Evolutionary conservation across 1,140 invertebrate genomes (phyloP), one percentile per base, ranked within the genome.

Genomic region (Himalopsyche phryganea): DNA sequence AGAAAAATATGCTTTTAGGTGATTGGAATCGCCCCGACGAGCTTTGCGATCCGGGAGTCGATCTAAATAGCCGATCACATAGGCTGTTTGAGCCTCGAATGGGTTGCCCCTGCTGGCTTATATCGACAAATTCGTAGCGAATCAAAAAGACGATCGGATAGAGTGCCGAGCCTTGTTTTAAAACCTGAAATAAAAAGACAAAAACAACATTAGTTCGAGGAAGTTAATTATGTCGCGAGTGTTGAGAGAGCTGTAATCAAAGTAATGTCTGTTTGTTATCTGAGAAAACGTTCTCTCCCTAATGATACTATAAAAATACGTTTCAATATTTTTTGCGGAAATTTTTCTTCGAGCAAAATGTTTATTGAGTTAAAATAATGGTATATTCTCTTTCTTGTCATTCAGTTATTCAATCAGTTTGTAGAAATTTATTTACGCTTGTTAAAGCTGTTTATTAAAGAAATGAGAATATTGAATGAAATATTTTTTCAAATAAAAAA

Each of bases 1-100:
- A 92, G 63, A 90, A 84, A 74, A 92, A 92, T 13, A 91, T 89
- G 65, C 86, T 89, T 60, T 82, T 81, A 0, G 89, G 88, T 1
- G 89, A 90, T 65, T 83, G 82, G 67, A 91, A 89, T 67, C 77
- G 80, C 3, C 87, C 87, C 2, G 78, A 76, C 2, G 78, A 76
- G 17, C 73, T 73, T 28, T 74, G 72, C 28, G 72, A 73, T 10
- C 48, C 52, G 6, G 56, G 56, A 1, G 61, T 35, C 23, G 74
- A 76, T 61, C 73, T 79, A 65, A 85, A 85, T 47, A 83, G 74
- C 64, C 83, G 74, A 68, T 85, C 82, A 68, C 83, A 85, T 19
- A 80, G 76, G 58, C 80, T 83, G 55, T 76, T 72, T 10, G 78
- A 80, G 32, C 75, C 74, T 40, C 70, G 68, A 48, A 76, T 65